A percentile compares a stretch with the other conserved stretches of the same genome.
These are phyloP conservation scores for Sapajus apella DNA, from an alignment of 2,113 vertebrate genomes.

Conservation along the genomic window DNA sequence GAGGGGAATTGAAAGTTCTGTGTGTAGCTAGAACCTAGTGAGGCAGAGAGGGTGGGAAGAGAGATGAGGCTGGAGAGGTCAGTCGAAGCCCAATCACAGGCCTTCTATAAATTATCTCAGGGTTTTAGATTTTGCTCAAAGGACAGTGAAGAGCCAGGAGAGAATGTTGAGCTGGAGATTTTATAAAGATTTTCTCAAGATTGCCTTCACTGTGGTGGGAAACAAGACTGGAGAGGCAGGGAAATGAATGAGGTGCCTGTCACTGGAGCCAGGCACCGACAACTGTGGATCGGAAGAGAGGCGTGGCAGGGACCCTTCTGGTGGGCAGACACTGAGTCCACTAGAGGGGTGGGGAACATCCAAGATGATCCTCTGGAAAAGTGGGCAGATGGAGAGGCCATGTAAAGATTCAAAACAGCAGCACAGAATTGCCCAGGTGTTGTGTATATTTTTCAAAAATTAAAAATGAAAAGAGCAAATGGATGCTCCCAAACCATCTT, in stretches of 20 bases:
- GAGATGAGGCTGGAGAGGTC: background rate
- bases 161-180: background rate
- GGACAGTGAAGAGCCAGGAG: background rate
- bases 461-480: background rate
- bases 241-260: background rate
- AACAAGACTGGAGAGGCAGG: background rate
- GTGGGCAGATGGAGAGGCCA: background rate
- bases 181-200: background rate
- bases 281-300: background rate
- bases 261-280: background rate
- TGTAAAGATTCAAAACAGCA: background rate
- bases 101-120: background rate
- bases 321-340: background rate
- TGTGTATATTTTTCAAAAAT: background rate
- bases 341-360: background rate
- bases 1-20: background rate
- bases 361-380: background rate
- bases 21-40: background rate
- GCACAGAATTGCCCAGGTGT: background rate
- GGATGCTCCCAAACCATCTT: background rate
- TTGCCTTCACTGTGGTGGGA: background rate
- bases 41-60: background rate
- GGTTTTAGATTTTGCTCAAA: background rate
- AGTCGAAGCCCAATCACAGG: background rate
- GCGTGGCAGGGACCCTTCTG: background rate